Evolutionary conservation across 2,888 invertebrate species (phyloP), one percentile per base, ranked within the genome.

Genomic region (Caenorhabditis sinica): DNA sequence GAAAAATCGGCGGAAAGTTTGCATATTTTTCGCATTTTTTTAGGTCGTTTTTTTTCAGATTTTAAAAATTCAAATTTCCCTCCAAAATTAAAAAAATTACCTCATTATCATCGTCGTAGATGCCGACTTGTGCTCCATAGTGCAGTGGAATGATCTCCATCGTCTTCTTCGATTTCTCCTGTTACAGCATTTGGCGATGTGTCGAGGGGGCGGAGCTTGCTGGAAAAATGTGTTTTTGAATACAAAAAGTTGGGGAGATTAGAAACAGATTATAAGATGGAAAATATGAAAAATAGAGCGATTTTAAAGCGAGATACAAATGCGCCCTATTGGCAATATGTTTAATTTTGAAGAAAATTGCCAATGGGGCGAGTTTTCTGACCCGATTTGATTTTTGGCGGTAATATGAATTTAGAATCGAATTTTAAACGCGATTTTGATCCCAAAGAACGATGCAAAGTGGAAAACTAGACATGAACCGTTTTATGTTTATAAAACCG

Each of bases 71-170:
- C 4, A 8, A 15, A 65, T 43, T 23, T 25, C 11, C 2, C 11
- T 56, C 53, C 8, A 56, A 56, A 56, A 56, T 45, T n/a, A n/a
- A n/a, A n/a, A 56, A 3, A 33, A 66, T 60, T n/a, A 79, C 83
- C 60, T 83, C 83, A 5, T 51, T 23, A 23, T 73, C 66, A 3
- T 83, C 83, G n/a, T 83, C 83, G 60, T 77, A 79, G 20, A 79
- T n/a, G 25, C 79, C 83, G 43, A 83, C 61, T 69, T 79, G 83
- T 28, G 79, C 83, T 69, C 79, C 83, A 56, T 79, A 79, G 40
- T 83, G 83, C 63, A 83, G 49, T 40, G 74, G 83, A 33, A 83
- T 69, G 8, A 83, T 83, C 60, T 83, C 83, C 83, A 83, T 83
- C 20, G n/a, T 40, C 11, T 40, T 13, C 6, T 11, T 40, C 2